phyloP scores from a whole-genome alignment of 2,888 invertebrate genomes.

The Aphidoletes aphidimyza region DNA sequence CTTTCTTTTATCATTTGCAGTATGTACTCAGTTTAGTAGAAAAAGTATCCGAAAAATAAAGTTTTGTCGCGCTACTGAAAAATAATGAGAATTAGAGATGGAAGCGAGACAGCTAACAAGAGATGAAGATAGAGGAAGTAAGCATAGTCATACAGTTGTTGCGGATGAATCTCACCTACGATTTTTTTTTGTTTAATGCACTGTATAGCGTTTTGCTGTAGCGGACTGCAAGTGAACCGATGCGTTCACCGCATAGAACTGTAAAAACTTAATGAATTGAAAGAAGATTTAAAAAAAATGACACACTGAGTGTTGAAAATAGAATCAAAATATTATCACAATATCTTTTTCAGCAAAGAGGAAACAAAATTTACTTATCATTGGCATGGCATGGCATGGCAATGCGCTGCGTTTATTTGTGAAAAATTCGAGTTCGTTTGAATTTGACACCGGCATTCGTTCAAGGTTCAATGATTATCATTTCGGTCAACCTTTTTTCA shows the following conservation, averaged over 20 bases:
- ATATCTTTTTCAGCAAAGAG: no score
- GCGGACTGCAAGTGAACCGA: neutral
- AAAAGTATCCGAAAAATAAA: slow-evolving; percentile 26
- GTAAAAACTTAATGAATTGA: slow-evolving; percentile 14
- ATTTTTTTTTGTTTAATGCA: neutral
- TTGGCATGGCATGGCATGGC: no score
- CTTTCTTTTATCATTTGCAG: neutral
- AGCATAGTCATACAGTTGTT: neutral
- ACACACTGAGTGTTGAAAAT: neutral
- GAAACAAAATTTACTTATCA: no score
- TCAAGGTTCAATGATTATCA: slow-evolving; percentile 5
- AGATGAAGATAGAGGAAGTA: neutral
- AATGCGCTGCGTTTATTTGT: neutral
- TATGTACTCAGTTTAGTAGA: no score
- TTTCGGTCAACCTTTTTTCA: neutral
- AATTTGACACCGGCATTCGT: neutral
- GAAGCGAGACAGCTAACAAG: neutral
- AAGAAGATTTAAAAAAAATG: neutral
- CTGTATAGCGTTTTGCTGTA: neutral
- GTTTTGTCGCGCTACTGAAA: neutral
- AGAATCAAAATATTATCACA: slow-evolving; percentile 26
- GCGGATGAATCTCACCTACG: neutral
- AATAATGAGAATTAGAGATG: neutral
- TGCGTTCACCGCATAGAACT: slow-evolving; percentile 1
- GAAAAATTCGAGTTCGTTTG: neutral